Conservation (phyloP, 2,113 vertebrate species). For the Strix uralensis region DNA sequence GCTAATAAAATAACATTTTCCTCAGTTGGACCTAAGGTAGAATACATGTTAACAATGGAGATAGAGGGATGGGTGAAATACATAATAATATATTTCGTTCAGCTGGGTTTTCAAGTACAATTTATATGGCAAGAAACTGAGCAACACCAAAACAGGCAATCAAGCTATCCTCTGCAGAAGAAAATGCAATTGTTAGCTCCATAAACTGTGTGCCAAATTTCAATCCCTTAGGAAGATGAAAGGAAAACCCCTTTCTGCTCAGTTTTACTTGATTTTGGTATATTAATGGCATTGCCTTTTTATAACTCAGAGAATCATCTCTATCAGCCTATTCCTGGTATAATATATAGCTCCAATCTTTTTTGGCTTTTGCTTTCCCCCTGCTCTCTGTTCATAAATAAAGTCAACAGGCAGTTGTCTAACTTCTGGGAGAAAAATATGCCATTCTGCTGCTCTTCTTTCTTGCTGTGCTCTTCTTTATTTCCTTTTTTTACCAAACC, state of each 20-base stretch:
- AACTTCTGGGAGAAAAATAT: neutral
- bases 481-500: neutral
- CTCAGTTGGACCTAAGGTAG: neutral
- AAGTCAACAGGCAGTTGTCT: neutral
- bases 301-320: neutral
- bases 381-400: neutral
- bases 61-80: neutral
- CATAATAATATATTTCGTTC: neutral
- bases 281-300: neutral
- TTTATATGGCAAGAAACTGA: neutral
- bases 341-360: neutral
- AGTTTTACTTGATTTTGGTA: neutral
- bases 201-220: neutral
- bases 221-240: neutral
- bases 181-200: neutral
- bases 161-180: neutral
- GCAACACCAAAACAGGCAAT: neutral
- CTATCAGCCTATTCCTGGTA: neutral
- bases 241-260: neutral
- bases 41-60: neutral
- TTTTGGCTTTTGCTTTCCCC: neutral
- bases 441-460: neutral
- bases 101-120: neutral
- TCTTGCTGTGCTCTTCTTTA: neutral
- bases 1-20: neutral